These are phyloP conservation scores for Thalassarche chlororhynchos DNA, from an alignment of 2,113 vertebrate genomes.

Conservation along the genomic window DNA sequence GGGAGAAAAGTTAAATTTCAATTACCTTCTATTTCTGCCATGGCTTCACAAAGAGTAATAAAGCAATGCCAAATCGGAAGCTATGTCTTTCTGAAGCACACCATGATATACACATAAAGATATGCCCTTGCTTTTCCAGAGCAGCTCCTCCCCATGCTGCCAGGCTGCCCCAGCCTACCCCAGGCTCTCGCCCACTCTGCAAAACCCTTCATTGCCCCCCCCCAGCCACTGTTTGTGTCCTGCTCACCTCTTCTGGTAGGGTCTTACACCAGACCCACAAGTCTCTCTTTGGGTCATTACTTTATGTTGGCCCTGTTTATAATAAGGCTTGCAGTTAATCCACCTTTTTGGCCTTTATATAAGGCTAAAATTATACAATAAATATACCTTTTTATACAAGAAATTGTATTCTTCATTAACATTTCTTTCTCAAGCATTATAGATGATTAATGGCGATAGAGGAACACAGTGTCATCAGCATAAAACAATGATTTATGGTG, in stretches of 20 bases:
- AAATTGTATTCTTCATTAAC: conserved; percentile 41
- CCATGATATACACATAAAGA: too few relatives aligned
- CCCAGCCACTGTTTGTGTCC: fast-evolving
- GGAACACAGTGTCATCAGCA: conserved; percentile 54
- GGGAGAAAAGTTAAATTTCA: background rate
- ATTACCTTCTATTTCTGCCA: background rate
- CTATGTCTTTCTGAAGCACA: too few relatives aligned
- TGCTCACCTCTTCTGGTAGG: fast-evolving
- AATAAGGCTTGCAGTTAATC: background rate
- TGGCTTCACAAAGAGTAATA: background rate
- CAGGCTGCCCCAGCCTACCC: background rate
- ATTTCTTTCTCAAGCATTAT: conserved; percentile 18
- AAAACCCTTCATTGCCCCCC: background rate
- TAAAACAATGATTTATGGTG: conserved; percentile 57
- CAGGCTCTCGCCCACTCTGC: fast-evolving
- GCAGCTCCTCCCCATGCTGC: background rate
- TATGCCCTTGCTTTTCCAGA: background rate
- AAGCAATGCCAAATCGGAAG: background rate
- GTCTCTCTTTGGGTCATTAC: background rate
- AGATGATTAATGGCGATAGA: conserved; percentile 56
- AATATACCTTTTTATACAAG: too few relatives aligned
- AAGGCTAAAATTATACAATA: too few relatives aligned
- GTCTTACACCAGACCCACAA: background rate
- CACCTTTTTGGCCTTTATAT: background rate
- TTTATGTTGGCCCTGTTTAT: background rate